phyloP scores from a whole-genome alignment of 2,113 vertebrate species.

The Chloropsis cyanopogon region DNA sequence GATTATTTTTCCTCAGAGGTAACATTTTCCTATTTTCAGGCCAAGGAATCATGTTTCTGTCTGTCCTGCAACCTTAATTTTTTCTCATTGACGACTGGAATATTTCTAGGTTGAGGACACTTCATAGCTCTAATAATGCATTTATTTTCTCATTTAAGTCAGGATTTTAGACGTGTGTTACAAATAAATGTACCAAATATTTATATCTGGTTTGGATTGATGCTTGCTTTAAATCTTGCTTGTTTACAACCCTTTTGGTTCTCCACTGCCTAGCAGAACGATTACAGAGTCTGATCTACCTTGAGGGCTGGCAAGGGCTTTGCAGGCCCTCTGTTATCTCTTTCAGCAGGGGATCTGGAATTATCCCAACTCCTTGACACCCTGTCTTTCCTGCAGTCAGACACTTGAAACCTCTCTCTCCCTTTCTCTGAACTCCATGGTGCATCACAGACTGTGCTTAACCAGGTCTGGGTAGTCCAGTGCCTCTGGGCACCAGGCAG shows the following conservation, averaged over 20 bases:
- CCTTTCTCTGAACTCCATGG: not conserved
- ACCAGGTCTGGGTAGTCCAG: not conserved
- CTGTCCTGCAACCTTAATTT: not conserved
- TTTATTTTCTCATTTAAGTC: not conserved
- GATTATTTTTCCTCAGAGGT: not conserved
- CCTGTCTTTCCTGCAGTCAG: not conserved
- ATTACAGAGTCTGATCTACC: not conserved
- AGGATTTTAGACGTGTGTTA: not conserved
- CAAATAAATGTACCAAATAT: not conserved
- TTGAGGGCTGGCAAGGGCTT: not conserved
- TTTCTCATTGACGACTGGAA: not conserved
- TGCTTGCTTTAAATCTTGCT: not conserved
- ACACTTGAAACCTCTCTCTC: not conserved
- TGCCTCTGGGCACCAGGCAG: not conserved
- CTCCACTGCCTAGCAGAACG: not conserved
- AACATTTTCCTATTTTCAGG: not conserved
- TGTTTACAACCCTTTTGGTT: not conserved
- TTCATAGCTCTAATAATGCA: not conserved
- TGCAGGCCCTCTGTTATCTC: not conserved
- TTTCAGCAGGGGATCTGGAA: not conserved
- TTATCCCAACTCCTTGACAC: not conserved
- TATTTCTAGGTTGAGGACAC: not conserved
- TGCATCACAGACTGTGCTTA: not conserved
- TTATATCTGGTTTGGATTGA: not conserved
- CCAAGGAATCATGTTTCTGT: not conserved